phyloP scores from a whole-genome alignment of 2,797 vertebrate genomes.

The Lagocephalus sceleratus region DNA sequence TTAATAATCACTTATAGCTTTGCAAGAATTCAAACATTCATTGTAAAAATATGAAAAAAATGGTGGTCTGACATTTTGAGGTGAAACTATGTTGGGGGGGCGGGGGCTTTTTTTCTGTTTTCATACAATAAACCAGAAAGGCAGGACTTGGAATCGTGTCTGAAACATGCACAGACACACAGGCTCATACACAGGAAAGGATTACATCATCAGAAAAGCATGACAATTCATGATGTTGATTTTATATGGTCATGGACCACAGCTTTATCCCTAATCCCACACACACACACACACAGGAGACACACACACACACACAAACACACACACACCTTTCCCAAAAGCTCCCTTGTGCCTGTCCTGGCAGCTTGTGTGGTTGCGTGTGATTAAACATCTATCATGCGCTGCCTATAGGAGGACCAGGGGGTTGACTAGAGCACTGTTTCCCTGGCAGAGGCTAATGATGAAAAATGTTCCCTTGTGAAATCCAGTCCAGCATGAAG shows the following conservation, averaged over 20 bases:
- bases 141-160: slow-evolving; percentile 14
- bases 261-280: slow-evolving; percentile 41
- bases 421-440: slow-evolving; percentile 25
- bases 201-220: slow-evolving; percentile 61
- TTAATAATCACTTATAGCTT: no score
- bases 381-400: slow-evolving; percentile 44
- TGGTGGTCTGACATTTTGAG: neutral
- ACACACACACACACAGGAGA: slow-evolving; percentile 18
- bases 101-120: no score
- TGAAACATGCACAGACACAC: slow-evolving; percentile 35
- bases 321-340: slow-evolving; percentile 38
- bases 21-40: no score
- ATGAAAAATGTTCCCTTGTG: slow-evolving; percentile 57
- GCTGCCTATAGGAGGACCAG: slow-evolving; percentile 22
- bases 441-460: slow-evolving; percentile 52
- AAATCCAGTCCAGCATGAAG: slow-evolving; percentile 36
- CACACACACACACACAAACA: slow-evolving; percentile 20
- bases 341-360: slow-evolving; percentile 16
- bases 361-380: slow-evolving; percentile 25
- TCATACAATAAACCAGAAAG: slow-evolving; percentile 21
- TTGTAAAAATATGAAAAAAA: neutral
- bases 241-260: slow-evolving; percentile 54
- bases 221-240: slow-evolving; percentile 53
- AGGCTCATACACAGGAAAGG: slow-evolving; percentile 23
- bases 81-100: neutral